Conservation (phyloP, 2,797 vertebrate genomes). For the Chaenodraco wilsoni region DNA sequence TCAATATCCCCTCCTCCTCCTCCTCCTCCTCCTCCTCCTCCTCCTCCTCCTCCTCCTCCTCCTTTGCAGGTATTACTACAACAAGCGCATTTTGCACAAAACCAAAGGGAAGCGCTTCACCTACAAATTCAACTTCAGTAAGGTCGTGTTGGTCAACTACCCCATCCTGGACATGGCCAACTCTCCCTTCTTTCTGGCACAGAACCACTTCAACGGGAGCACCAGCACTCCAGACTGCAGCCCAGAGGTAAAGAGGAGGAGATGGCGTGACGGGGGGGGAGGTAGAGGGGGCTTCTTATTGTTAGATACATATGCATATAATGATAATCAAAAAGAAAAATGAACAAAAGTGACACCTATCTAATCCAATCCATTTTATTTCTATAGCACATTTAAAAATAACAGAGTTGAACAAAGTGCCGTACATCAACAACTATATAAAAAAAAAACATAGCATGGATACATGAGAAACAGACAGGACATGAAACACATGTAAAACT, state of each 20-base stretch:
- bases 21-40: slow-evolving; percentile 24
- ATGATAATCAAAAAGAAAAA: background rate
- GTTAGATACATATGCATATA: background rate
- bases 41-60: slow-evolving; percentile 24
- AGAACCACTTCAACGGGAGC: slow-evolving; percentile 88
- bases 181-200: slow-evolving; percentile 89
- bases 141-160: slow-evolving; percentile 93
- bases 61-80: slow-evolving; percentile 91
- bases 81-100: slow-evolving; percentile 95
- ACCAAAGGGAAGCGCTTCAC: slow-evolving; percentile 97
- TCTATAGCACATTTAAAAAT: too few species aligned
- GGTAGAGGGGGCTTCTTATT: slow-evolving; percentile 1
- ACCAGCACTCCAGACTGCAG: slow-evolving; percentile 86
- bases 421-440: too few species aligned
- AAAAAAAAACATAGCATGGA: too few species aligned
- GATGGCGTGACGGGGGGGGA: background rate
- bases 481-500: too few species aligned
- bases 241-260: slow-evolving; percentile 85
- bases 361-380: too few species aligned
- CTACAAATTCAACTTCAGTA: slow-evolving; percentile 98
- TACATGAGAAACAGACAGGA: too few species aligned
- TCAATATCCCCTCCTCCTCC: slow-evolving; percentile 18
- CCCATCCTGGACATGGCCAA: slow-evolving; percentile 92
- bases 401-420: too few species aligned
- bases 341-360: background rate